phyloP scores from a whole-genome alignment of 2,113 vertebrate genomes.

The Cromileptes altivelis region DNA sequence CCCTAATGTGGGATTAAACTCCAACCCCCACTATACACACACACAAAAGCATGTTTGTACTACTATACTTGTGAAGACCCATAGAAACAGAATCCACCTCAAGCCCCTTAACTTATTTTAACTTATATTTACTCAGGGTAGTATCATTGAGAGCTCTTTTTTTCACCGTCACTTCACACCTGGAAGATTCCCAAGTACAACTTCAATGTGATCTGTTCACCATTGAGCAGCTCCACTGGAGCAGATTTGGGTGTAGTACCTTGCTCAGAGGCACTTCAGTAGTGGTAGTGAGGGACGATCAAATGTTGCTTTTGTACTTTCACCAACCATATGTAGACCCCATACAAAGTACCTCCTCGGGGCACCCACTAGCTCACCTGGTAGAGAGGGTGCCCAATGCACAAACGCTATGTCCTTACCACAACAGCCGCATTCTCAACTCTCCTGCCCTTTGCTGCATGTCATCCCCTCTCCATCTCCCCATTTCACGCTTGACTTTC shows the following conservation, averaged over 20 bases:
- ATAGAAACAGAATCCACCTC: conserved; percentile 13
- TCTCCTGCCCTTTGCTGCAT: no score
- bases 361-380: no score
- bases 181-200: neutral
- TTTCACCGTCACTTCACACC: conserved; percentile 2
- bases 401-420: no score
- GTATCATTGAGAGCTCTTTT: conserved; percentile 19
- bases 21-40: neutral
- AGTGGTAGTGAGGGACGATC: neutral
- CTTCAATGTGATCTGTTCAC: neutral
- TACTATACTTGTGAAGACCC: conserved; percentile 3
- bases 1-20: conserved; percentile 45
- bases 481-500: no score
- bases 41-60: conserved; percentile 6
- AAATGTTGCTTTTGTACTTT: neutral
- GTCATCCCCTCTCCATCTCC: no score
- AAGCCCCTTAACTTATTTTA: neutral
- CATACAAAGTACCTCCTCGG: no score
- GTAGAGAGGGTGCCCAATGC: no score
- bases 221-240: neutral
- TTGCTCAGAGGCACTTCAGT: neutral
- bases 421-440: no score
- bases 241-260: neutral
- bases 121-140: conserved; percentile 17
- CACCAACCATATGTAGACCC: no score